Conservation (phyloP, 2,888 invertebrate species). For the Acanthosepion lycidas region DNA sequence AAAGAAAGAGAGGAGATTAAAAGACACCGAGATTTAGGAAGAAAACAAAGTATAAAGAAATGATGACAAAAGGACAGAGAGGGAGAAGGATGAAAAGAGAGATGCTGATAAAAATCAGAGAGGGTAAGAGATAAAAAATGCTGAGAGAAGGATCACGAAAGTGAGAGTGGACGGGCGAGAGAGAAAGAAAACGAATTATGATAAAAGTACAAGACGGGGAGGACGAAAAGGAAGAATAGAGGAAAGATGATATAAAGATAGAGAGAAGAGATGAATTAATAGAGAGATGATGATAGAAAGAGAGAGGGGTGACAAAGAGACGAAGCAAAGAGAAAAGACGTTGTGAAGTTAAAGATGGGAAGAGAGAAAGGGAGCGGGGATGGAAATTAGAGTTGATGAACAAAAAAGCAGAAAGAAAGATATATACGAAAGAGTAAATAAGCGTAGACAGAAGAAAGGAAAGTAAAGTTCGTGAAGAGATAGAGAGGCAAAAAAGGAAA, state of each 20-base stretch:
- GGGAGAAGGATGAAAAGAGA: neutral
- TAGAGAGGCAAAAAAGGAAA: neutral
- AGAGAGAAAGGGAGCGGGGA: neutral
- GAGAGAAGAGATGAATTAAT: neutral
- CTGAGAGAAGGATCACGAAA: neutral
- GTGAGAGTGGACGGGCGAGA: too few relatives aligned
- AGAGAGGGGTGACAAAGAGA: neutral
- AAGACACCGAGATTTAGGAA: too few relatives aligned
- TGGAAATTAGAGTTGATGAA: neutral
- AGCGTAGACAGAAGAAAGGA: neutral
- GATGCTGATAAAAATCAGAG: neutral
- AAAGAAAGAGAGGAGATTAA: too few relatives aligned
- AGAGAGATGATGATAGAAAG: neutral
- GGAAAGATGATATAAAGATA: fast-evolving
- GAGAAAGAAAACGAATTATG: neutral
- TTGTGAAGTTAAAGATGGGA: neutral
- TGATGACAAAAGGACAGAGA: too few relatives aligned
- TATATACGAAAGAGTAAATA: neutral
- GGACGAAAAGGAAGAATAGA: too few relatives aligned
- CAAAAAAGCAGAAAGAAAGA: neutral
- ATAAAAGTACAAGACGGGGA: too few relatives aligned
- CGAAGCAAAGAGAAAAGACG: neutral
- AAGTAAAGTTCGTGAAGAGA: neutral
- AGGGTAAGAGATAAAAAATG: neutral
- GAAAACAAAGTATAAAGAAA: too few relatives aligned